Evolutionary conservation across 2,888 invertebrate genomes (phyloP), one percentile per base, ranked within the genome.

Genomic region (Zygogramma bicolorata): DNA sequence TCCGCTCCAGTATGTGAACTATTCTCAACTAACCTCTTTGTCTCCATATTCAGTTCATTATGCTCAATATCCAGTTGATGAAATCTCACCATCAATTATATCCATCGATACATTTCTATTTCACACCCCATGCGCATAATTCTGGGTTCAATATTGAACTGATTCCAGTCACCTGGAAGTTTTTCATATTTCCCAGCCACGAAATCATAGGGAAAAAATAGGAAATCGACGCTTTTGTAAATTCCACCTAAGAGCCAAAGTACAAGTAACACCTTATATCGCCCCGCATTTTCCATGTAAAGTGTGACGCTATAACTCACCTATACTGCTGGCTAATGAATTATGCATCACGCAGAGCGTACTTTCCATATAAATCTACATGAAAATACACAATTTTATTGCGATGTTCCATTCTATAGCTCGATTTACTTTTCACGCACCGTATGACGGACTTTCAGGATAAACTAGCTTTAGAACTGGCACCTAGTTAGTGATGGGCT

Each of bases 351-450:
- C 66, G 66, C 34, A 40, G 46, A 38, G 22, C 22, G 59, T 25
- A 38, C 38, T 66, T 58, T 58, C 4, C 58, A 66, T 58, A 42
- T n/a, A 65, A 66, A 27, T 57, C 34, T 53, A 53, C 25, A 38
- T 15, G 38, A 34, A 57, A 22, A 66, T 57, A 58, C 13, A 34
- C 15, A 40, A 27, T 22, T 65, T 66, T 66, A 66, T 66, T 58
- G 22, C 66, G 66, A 66, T 58, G 66, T 66, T 58, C 66, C 20
- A 66, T 31, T 65, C 40, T n/a, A n/a, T 13, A 34, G 13, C 49
- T 15, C 27, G 29, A 53, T 53, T 53, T 53, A 25, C 53, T 6
- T 53, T 53, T 27, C 53, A 53, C 53, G 27, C 53, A 46, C 20
- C 46, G 46, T 3, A 46, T 3, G 18, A 1, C 8, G 8, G 6